Evolutionary conservation across 2,797 vertebrate species (phyloP).

Genomic region (Myotis pilosus): DNA sequence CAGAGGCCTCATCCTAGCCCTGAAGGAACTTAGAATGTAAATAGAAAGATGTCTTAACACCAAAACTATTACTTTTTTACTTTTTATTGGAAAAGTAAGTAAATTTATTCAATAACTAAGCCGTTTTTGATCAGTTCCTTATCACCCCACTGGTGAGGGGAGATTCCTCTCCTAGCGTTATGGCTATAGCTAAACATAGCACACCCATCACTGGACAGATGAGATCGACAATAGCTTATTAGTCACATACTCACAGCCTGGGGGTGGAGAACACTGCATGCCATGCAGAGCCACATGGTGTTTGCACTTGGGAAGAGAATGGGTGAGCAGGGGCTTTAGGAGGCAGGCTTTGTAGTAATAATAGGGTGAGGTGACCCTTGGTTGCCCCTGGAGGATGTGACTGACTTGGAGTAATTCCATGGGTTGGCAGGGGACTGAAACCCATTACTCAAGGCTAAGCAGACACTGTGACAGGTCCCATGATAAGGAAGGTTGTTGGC

Average conservation of each 20-base stretch:
- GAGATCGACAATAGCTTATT: background rate
- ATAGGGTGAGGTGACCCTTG: background rate
- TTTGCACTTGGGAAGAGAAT: background rate
- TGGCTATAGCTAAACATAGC: background rate
- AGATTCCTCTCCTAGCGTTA: background rate
- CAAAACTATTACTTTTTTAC: background rate
- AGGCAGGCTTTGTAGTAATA: background rate
- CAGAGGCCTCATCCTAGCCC: background rate
- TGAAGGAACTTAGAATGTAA: background rate
- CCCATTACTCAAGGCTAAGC: background rate
- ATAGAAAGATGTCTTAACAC: background rate
- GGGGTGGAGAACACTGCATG: accelerated
- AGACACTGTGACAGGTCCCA: background rate
- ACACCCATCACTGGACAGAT: background rate
- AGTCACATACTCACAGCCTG: background rate
- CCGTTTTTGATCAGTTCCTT: background rate
- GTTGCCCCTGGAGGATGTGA: background rate
- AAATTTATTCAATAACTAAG: background rate
- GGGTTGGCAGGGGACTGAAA: background rate
- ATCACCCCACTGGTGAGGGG: background rate
- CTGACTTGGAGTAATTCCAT: background rate
- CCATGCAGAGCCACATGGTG: accelerated
- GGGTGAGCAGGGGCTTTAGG: background rate
- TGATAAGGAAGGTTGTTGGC: background rate
- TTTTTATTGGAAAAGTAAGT: background rate